Evolutionary conservation across 2,797 vertebrate species (phyloP).

Genomic region (Labroides dimidiatus): DNA sequence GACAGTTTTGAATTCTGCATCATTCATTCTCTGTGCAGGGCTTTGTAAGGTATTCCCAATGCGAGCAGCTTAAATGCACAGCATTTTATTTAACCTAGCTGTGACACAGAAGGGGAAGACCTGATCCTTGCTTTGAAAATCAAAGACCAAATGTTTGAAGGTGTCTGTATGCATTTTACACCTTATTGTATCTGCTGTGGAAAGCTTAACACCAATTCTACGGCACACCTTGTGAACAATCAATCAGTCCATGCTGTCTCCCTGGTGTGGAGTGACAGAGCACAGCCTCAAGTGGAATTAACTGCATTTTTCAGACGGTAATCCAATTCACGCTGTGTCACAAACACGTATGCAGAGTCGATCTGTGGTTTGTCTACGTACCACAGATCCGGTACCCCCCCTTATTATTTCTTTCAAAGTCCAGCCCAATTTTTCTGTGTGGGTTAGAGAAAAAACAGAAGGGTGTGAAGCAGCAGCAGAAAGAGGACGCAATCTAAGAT

Average conservation of each 20-base stretch:
- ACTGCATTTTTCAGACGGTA: slow-evolving; percentile 67
- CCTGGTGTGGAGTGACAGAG: slow-evolving; percentile 60
- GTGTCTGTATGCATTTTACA: slow-evolving; percentile 43
- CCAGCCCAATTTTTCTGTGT: slow-evolving; percentile 40
- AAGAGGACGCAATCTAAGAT: slow-evolving; percentile 64
- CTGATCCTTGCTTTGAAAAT: slow-evolving; percentile 21
- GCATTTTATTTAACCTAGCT: slow-evolving; percentile 20
- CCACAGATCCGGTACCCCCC: slow-evolving; percentile 23
- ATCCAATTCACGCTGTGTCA: slow-evolving; percentile 63
- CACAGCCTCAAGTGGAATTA: slow-evolving; percentile 65
- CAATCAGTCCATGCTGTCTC: slow-evolving; percentile 61
- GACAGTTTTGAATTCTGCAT: slow-evolving; percentile 65
- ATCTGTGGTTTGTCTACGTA: slow-evolving; percentile 48
- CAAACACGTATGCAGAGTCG: slow-evolving; percentile 43
- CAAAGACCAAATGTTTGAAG: slow-evolving; percentile 26
- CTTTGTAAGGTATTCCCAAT: slow-evolving; percentile 59
- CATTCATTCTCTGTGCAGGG: slow-evolving; percentile 31
- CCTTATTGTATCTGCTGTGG: slow-evolving; percentile 30
- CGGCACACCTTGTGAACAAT: slow-evolving; percentile 50
- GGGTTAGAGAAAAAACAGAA: slow-evolving; percentile 13
- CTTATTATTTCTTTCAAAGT: slow-evolving; percentile 11
- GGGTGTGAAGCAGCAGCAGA: slow-evolving; percentile 31
- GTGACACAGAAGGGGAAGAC: slow-evolving; percentile 18
- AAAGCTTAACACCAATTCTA: slow-evolving; percentile 43
- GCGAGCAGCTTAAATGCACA: slow-evolving; percentile 28